Evolutionary conservation across 2,797 vertebrate genomes (phyloP), one percentile per base, ranked within the genome.

Genomic region (Pantherophis alleghaniensis): DNA sequence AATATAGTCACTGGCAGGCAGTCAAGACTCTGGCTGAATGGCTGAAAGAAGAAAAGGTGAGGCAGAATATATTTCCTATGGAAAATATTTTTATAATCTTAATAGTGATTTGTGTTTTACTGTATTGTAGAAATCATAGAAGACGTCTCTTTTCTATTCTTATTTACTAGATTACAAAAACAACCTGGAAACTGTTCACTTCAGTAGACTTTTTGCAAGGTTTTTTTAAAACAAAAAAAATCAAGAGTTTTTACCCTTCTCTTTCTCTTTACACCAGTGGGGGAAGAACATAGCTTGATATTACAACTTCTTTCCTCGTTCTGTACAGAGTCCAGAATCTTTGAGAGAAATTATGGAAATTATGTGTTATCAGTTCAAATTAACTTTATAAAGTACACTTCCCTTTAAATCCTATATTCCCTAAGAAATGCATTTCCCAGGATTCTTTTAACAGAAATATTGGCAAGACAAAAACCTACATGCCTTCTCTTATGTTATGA

Each of bases 1-100:
- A 99, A 22, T 99, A 98, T 95, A 99, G 98, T 96, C 99, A 99
- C 97, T 99, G 99, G 99, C 98, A 98, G 97, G 99, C 99, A 16
- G 98, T 98, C 47, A 99, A 98, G 96, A 99, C 98, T 95, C 96
- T 99, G 90, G 98, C 97, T 83, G 97, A 99, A 57, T 99, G 99
- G 99, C 95, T 99, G 12, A 97, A 98, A 42, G 98, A 99, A 93
- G 99, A 99, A 93, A 98, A 99, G 98, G 99, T 99, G 90, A 90
- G 95, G 86, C 55, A 0, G 79, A 28, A 86, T 26, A 61, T 69
- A 55, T 26, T 89, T 79, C 26, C 18, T 51, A 57, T 22, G 42
- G 28, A 53, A 89, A 13, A n/a, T 24, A 51, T 26, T 63, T 86
- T 87, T 90, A 90, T 32, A 90, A 55, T 42, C 12, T 20, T 86